Percentiles rank a stretch among this genome's conserved stretches.
Conservation (phyloP, 2,888 invertebrate genomes). For the Choreutis nemorana region DNA sequence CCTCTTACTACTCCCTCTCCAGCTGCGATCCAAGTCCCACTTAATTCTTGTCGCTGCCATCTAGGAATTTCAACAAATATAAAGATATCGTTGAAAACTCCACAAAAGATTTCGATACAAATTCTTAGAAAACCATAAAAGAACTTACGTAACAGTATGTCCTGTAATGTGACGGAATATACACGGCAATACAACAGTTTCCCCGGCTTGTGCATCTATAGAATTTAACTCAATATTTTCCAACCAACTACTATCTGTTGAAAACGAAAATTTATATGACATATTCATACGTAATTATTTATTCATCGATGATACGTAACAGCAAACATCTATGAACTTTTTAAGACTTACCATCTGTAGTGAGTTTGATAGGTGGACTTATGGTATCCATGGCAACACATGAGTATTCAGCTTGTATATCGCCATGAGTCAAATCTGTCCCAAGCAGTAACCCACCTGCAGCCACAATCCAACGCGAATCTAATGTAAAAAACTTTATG, state of each 20-base stretch:
- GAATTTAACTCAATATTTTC: constrained; percentile 51
- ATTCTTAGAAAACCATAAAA: neutral
- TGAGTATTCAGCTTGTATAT: constrained; percentile 51
- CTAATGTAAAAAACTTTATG: constrained; percentile 20
- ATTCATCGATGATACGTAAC: neutral
- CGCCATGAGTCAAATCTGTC: constrained; percentile 46
- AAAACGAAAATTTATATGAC: constrained; percentile 1
- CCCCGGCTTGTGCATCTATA: constrained; percentile 41
- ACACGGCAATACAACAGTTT: constrained; percentile 46
- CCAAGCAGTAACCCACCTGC: constrained; percentile 45
- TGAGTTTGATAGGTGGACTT: constrained; percentile 40
- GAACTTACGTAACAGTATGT: constrained; percentile 43
- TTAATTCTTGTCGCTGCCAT: constrained; percentile 54
- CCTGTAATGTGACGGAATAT: constrained; percentile 40
- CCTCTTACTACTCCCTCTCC: constrained; percentile 41
- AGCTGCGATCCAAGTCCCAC: constrained; percentile 39
- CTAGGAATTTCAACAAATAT: too few species aligned
- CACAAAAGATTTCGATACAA: neutral
- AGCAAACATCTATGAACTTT: neutral
- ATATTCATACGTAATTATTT: neutral
- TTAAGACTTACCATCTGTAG: constrained; percentile 43
- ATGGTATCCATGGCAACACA: constrained; percentile 45
- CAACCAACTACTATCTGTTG: constrained; percentile 51
- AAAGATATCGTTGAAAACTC: too few species aligned
- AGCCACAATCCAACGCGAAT: constrained; percentile 50